phyloP scores from a whole-genome alignment of 2,113 vertebrate species.

The Myrmecophaga tridactyla region DNA sequence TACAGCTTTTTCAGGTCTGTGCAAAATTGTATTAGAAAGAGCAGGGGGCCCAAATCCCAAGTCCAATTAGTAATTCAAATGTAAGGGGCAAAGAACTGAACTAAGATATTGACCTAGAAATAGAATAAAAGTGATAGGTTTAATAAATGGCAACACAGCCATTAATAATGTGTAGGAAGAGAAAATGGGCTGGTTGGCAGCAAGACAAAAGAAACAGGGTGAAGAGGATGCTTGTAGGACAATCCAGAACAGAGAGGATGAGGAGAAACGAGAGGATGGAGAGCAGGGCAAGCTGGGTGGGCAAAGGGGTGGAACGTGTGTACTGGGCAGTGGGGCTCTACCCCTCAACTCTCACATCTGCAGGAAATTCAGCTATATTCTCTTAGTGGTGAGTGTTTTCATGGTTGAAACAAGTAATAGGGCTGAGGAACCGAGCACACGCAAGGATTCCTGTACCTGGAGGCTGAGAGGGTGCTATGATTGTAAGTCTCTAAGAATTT shows the following conservation, averaged over 20 bases:
- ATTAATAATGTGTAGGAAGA: neutral
- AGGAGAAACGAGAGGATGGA: neutral
- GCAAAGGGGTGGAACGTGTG: neutral
- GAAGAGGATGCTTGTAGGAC: neutral
- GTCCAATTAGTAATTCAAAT: neutral
- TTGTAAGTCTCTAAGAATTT: neutral
- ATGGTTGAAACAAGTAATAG: neutral
- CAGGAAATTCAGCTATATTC: neutral
- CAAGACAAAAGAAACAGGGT: neutral
- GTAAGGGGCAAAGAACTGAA: neutral
- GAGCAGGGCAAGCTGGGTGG: neutral
- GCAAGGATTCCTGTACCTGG: neutral
- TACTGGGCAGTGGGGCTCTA: neutral
- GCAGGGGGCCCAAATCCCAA: neutral
- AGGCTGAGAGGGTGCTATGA: neutral
- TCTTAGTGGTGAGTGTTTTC: neutral
- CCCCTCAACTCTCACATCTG: neutral
- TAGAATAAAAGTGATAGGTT: conserved; percentile 3
- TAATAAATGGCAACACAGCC: neutral
- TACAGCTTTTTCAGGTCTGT: too few species aligned
- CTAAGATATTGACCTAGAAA: neutral
- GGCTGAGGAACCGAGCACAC: neutral
- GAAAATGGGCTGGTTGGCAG: neutral
- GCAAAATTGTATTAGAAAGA: neutral
- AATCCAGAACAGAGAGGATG: neutral